Evolutionary conservation across 2,888 invertebrate species (phyloP).

Genomic region (Nasonovia ribisnigri): DNA sequence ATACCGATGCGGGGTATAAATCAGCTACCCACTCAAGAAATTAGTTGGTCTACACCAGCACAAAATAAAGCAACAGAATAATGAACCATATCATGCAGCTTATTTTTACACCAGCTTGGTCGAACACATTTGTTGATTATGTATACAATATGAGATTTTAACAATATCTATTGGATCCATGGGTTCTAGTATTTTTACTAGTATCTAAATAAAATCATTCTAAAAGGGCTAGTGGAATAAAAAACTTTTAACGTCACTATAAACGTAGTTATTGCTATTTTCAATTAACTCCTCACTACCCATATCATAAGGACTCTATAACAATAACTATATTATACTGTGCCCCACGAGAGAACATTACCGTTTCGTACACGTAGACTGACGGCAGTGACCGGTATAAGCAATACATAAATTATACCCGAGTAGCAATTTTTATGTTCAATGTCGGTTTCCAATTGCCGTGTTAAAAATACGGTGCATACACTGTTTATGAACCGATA

Average conservation of each 20-base stretch:
- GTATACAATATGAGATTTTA: too few species aligned
- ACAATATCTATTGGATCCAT: not conserved
- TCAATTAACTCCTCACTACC: too few species aligned
- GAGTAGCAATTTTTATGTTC: not conserved
- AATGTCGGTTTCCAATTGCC: not conserved
- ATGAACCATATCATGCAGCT: not conserved
- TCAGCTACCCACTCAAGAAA: not conserved
- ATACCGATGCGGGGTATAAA: not conserved
- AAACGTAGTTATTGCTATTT: too few species aligned
- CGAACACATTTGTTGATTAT: not conserved
- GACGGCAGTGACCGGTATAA: too few species aligned
- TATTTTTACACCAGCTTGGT: not conserved
- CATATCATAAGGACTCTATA: too few species aligned
- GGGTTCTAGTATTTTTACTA: not conserved
- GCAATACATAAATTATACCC: too few species aligned
- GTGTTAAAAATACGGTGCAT: not conserved
- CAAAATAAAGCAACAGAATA: not conserved
- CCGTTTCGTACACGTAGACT: too few species aligned
- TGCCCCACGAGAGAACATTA: too few species aligned
- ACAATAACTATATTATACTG: too few species aligned
- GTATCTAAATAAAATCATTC: not conserved
- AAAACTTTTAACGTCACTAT: too few species aligned
- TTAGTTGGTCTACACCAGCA: not conserved
- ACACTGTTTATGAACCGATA: not conserved
- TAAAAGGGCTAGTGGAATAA: too few species aligned